phyloP scores from a whole-genome alignment of 2,797 vertebrate genomes.

The Rallus crepitans region DNA sequence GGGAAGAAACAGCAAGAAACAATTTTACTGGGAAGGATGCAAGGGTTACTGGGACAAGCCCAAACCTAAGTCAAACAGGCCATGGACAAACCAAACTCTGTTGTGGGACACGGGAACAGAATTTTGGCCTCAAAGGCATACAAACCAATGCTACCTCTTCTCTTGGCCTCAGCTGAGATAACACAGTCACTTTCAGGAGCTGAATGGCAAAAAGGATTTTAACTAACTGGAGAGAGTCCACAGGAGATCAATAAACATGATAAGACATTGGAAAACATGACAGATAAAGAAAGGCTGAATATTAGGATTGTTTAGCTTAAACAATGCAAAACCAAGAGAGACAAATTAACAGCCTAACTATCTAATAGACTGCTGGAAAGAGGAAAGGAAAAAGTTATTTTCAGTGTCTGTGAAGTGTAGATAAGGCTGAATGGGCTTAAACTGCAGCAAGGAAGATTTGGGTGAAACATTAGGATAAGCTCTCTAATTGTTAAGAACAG shows the following conservation, averaged over 20 bases:
- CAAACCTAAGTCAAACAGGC: neutral
- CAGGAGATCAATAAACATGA: neutral
- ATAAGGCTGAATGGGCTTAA: constrained; percentile 22
- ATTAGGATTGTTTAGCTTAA: constrained; percentile 1
- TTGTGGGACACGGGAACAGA: neutral
- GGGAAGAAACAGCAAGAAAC: neutral
- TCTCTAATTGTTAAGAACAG: neutral
- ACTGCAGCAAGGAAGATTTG: neutral
- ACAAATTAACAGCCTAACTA: constrained; percentile 10
- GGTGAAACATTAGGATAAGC: neutral
- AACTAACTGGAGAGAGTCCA: neutral
- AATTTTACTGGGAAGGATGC: neutral
- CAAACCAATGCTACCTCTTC: neutral
- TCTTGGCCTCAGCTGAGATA: fast-evolving
- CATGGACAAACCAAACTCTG: neutral
- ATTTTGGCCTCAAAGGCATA: neutral
- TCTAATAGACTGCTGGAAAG: neutral
- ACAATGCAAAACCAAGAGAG: constrained; percentile 15
- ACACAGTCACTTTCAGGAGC: fast-evolving
- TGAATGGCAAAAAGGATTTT: neutral
- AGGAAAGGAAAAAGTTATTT: neutral
- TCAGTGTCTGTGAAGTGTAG: neutral
- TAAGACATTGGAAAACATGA: neutral
- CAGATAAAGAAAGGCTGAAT: neutral
- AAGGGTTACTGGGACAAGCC: neutral